Evolutionary conservation across 53 echinoderm and acorn worm species (phyloP).

Genomic region (Henricia sp.): DNA sequence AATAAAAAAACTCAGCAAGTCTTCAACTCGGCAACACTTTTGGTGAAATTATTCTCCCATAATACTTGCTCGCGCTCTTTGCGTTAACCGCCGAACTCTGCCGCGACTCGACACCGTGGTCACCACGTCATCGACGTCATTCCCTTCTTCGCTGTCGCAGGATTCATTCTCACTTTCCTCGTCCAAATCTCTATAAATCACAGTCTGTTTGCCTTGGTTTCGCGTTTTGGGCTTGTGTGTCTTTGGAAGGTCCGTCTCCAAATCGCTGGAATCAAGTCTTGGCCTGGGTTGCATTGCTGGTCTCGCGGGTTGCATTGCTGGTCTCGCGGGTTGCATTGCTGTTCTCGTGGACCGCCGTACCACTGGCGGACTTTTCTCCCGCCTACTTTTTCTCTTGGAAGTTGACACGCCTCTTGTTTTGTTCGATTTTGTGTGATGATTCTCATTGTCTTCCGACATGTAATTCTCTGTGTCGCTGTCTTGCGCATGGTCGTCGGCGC

Average conservation of each 20-base stretch:
- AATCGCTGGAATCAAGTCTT: slow-evolving; percentile 58
- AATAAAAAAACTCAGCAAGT: too few relatives aligned
- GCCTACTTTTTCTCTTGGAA: slow-evolving; percentile 57
- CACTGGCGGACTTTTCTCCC: neutral
- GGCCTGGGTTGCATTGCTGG: slow-evolving; percentile 2
- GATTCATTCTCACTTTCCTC: slow-evolving; percentile 65
- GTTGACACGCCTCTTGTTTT: slow-evolving; percentile 8
- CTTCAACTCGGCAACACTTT: too few relatives aligned
- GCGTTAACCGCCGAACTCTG: slow-evolving; percentile 68
- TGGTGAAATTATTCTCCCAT: slow-evolving; percentile 65
- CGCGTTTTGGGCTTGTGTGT: slow-evolving; percentile 61
- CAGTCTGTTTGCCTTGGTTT: slow-evolving; percentile 76
- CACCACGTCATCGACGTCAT: slow-evolving; percentile 56
- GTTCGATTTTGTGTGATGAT: slow-evolving; percentile 28
- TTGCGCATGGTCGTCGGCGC: slow-evolving; percentile 16
- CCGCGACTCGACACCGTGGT: slow-evolving; percentile 82
- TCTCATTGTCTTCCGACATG: slow-evolving; percentile 47
- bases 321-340: neutral
- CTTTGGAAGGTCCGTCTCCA: slow-evolving; percentile 42
- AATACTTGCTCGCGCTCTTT: slow-evolving; percentile 66
- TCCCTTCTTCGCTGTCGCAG: slow-evolving; percentile 37
- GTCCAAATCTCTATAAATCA: slow-evolving; percentile 63
- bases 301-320: neutral
- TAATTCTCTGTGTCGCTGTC: slow-evolving; percentile 56
- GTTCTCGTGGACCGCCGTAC: neutral